Conservation (phyloP, 2,888 invertebrate species). For the Papilio protenor region DNA sequence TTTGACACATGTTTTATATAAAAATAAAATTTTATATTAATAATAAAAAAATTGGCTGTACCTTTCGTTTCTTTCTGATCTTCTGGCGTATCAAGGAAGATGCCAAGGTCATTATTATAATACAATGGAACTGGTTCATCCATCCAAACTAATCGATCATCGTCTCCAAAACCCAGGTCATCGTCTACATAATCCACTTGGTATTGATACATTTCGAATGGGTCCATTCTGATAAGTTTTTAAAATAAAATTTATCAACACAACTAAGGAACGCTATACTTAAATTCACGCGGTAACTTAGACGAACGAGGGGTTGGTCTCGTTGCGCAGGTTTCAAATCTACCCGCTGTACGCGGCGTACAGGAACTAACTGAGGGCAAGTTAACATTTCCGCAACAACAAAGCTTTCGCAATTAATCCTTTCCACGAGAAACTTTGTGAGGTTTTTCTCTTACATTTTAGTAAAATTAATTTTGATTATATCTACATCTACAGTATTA, state of each 20-base stretch:
- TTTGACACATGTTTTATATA: too few species aligned
- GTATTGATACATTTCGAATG: not conserved
- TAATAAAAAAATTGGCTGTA: not conserved
- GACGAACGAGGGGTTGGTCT: not conserved
- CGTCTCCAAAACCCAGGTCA: not conserved
- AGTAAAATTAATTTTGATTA: not conserved
- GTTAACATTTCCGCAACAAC: not conserved
- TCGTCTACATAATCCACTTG: not conserved
- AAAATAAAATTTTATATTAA: too few species aligned
- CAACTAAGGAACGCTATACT: not conserved
- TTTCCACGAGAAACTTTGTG: not conserved
- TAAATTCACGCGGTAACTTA: not conserved
- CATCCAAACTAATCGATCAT: not conserved
- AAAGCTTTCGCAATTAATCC: not conserved
- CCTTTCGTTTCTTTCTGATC: not conserved
- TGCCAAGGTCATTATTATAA: not conserved
- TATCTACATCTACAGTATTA: too few species aligned
- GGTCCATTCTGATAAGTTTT: not conserved
- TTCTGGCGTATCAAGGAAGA: not conserved
- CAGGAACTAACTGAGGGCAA: not conserved
- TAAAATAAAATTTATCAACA: not conserved
- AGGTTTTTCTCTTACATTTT: not conserved
- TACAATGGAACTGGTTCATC: not conserved
- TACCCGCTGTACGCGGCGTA: not conserved
- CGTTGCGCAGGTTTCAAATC: not conserved